Evolutionary conservation across 2,888 invertebrate species (phyloP), one percentile per base, ranked within the genome.

Genomic region (Augochlorella aurata): DNA sequence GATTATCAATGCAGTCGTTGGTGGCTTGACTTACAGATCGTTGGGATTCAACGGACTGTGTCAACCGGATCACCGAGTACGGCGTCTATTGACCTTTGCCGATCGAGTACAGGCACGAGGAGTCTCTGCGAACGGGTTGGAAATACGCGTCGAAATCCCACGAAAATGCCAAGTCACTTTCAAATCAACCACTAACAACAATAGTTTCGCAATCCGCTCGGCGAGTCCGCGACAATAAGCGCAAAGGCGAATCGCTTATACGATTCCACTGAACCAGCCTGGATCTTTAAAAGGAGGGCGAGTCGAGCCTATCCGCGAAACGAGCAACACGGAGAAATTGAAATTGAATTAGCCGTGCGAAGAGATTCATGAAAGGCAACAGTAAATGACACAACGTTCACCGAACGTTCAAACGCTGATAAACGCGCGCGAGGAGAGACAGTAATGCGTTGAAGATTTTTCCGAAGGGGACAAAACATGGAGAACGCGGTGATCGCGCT

Each of bases 21-120:
- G 52, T 88, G 85, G 81, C 83, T 90, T 86, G 80, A 87, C 89
- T 90, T 86, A 76, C 89, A 89, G 90, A 90, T 91, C 88, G 85
- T 80, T 82, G 74, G 78, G 85, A 84, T 85, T 83, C 88, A 80
- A 82, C 85, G 78, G 86, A 88, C 86, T 86, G 89, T 85, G 87
- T 87, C 85, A 89, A 85, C 77, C 88, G 83, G 82, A 89, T 89
- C 87, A 90, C 81, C 88, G 85, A 85, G 82, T 87, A 86, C 81
- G 70, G 77, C 75, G 68, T 86, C 74, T 87, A 86, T 85, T 88
- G 87, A 90, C 89, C 90, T 85, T 87, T 82, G 77, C 74, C 79
- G 80, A 83, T 82, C 77, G 71, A 76, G 66, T 10, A 45, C 24
- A 44, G 29, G 21, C 44, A 72, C 79, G 68, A 77, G 18, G 14